Evolutionary conservation across 2,888 invertebrate species (phyloP).

Genomic region (Slavum lentiscoides): DNA sequence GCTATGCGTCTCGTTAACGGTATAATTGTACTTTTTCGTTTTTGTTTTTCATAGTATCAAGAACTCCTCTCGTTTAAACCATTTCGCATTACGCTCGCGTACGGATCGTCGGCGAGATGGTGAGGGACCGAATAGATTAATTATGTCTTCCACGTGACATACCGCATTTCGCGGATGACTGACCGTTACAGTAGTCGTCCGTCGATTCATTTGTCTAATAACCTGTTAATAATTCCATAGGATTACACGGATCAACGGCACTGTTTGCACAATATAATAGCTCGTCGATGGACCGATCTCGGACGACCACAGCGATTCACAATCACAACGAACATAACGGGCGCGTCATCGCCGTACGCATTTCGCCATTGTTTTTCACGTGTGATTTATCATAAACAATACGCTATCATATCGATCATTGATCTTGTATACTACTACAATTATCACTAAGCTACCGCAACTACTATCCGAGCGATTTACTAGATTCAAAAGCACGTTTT

Average conservation of each 20-base stretch:
- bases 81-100: background rate
- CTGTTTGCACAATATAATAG: background rate
- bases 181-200: background rate
- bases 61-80: background rate
- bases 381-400: too few species aligned
- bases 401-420: too few species aligned
- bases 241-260: background rate
- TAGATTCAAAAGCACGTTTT: too few species aligned
- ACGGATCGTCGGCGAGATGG: background rate
- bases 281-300: background rate
- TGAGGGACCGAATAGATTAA: background rate
- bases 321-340: background rate
- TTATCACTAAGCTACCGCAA: too few species aligned
- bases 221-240: conserved; percentile 23
- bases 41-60: background rate
- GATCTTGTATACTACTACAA: too few species aligned
- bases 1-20: background rate
- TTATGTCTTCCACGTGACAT: conserved; percentile 18
- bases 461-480: too few species aligned
- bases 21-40: background rate
- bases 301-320: background rate
- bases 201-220: conserved; percentile 24
- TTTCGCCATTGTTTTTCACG: too few species aligned
- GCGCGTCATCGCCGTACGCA: too few species aligned
- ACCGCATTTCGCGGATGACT: conserved; percentile 9